Percentiles rank a stretch among this genome's conserved stretches.
These are phyloP conservation scores for Turritopsis rubra DNA, from an alignment of 30 jellyfish, hydroid and myxozoan species.

Conservation along the genomic window DNA sequence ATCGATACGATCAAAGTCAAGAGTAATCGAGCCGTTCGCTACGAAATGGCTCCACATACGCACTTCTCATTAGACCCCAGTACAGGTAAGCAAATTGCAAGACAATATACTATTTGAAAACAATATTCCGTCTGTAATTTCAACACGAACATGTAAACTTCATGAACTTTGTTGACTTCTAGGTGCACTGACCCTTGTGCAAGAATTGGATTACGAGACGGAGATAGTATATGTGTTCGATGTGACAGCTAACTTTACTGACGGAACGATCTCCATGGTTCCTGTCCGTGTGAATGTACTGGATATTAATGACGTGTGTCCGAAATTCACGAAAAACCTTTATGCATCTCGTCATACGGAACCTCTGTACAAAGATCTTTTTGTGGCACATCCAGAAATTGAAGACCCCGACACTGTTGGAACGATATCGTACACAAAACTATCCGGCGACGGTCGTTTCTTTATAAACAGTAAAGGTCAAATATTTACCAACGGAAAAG, in stretches of 20 bases:
- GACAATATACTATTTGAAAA: too few species aligned
- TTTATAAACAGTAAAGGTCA: constrained; percentile 24
- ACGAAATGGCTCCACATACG: not conserved
- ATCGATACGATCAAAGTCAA: not conserved
- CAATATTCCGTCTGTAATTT: too few species aligned
- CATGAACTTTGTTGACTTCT: not conserved
- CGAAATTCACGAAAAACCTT: constrained; percentile 27
- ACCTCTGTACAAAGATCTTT: constrained; percentile 14
- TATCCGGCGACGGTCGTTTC: constrained; percentile 30
- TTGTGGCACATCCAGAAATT: constrained; percentile 20
- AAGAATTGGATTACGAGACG: constrained; percentile 52
- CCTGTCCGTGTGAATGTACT: constrained; percentile 61
- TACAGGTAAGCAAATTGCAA: not conserved
- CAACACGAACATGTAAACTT: not conserved
- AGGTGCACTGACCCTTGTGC: constrained; percentile 22
- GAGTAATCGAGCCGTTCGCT: not conserved
- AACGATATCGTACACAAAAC: constrained; percentile 30
- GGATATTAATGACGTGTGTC: constrained; percentile 82
- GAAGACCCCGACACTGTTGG: constrained; percentile 32
- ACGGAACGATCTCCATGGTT: constrained; percentile 27
- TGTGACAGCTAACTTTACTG: constrained; percentile 54
- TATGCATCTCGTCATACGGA: constrained; percentile 19
- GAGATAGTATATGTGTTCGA: constrained; percentile 43
- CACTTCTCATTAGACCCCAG: not conserved
- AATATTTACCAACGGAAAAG: not conserved